Evolutionary conservation across 2,888 invertebrate species (phyloP).

Genomic region (Globia sparganii): DNA sequence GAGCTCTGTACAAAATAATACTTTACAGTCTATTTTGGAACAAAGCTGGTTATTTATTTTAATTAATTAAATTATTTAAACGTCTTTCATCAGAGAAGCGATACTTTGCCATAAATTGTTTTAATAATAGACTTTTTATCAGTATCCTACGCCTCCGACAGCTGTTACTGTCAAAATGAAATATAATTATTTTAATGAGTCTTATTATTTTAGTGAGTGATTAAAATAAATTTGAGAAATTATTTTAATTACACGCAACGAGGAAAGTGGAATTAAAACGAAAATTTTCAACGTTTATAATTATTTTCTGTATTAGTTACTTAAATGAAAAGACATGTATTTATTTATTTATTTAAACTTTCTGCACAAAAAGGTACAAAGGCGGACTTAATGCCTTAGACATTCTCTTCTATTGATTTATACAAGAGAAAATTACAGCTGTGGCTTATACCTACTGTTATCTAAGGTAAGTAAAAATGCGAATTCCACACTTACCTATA

Average conservation of each 20-base stretch:
- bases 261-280: neutral
- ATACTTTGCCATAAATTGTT: neutral
- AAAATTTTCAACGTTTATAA: no score
- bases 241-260: conserved; percentile 17
- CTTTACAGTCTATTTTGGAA: neutral
- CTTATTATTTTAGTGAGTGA: no score
- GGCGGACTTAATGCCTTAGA: no score
- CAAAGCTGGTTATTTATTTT: neutral
- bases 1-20: neutral
- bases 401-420: no score
- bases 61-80: conserved; percentile 19
- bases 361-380: no score
- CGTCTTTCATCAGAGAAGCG: neutral
- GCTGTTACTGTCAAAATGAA: neutral
- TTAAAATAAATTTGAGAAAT: conserved; percentile 20
- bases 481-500: neutral
- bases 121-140: neutral
- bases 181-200: conserved; percentile 16
- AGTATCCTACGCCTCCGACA: neutral
- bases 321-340: no score
- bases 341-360: no score
- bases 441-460: no score
- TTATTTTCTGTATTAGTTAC: neutral
- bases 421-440: no score
- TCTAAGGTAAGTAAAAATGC: neutral